phyloP scores from a whole-genome alignment of 2,113 vertebrate genomes.

The Oceanites oceanicus region DNA sequence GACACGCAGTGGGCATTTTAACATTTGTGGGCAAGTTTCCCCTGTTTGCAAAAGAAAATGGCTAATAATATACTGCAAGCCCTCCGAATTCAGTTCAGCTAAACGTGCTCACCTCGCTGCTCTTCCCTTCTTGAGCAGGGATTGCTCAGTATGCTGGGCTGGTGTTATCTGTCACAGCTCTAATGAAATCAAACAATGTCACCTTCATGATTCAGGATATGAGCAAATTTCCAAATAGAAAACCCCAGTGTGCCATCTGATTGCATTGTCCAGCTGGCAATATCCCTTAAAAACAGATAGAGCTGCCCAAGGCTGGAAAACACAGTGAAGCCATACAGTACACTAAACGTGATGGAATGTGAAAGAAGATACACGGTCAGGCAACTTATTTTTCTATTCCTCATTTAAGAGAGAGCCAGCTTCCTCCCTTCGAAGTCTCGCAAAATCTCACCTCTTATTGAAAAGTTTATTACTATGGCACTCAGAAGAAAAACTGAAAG shows the following conservation, averaged over 20 bases:
- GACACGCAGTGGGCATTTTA: not conserved
- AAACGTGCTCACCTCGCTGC: not conserved
- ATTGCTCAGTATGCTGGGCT: not conserved
- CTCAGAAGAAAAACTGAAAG: slow-evolving; percentile 33
- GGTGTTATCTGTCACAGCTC: not conserved
- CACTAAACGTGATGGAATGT: slow-evolving; percentile 33
- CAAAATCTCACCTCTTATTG: not conserved
- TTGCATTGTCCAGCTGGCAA: not conserved
- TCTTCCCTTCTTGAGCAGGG: not conserved
- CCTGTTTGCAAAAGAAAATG: not conserved
- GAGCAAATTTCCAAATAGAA: not conserved
- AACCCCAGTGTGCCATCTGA: not conserved
- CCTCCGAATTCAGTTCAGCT: not conserved
- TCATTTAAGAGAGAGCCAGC: not conserved
- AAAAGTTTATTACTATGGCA: slow-evolving; percentile 39
- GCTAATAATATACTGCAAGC: not conserved
- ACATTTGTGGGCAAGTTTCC: not conserved
- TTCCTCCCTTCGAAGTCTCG: not conserved
- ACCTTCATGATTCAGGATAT: not conserved
- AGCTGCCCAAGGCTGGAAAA: not conserved
- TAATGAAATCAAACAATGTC: not conserved
- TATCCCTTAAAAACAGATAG: not conserved
- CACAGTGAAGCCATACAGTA: not conserved
- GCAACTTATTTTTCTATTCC: slow-evolving; percentile 7
- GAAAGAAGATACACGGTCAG: slow-evolving; percentile 9